Percentiles rank a stretch among this genome's conserved stretches.
These are phyloP conservation scores for Chaetodon trifasciatus DNA, from an alignment of 2,797 vertebrate species.

Conservation along the genomic window DNA sequence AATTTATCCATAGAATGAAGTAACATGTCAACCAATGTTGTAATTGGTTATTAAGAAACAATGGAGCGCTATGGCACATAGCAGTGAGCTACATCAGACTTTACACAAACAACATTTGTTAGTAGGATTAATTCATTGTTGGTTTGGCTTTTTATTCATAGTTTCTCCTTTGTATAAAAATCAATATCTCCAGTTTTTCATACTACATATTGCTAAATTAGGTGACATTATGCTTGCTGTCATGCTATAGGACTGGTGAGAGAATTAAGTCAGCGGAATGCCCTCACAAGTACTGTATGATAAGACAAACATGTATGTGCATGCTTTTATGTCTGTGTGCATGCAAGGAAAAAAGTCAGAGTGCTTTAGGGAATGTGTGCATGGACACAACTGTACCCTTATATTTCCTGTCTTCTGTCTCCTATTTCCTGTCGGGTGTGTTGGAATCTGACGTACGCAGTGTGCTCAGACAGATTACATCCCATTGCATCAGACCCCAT, in stretches of 20 bases:
- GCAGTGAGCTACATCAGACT: neutral
- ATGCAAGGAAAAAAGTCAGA: neutral
- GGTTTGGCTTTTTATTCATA: too few relatives aligned
- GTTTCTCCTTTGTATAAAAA: neutral
- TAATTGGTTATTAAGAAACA: neutral
- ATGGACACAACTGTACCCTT: neutral
- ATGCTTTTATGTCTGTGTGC: neutral
- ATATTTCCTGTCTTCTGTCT: constrained; percentile 5
- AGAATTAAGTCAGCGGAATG: too few relatives aligned
- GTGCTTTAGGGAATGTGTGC: neutral
- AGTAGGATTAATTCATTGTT: too few relatives aligned
- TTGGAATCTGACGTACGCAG: constrained; percentile 16
- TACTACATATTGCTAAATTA: too few relatives aligned
- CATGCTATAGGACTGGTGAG: too few relatives aligned
- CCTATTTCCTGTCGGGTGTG: constrained; percentile 16
- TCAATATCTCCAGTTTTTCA: neutral
- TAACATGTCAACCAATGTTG: too few relatives aligned
- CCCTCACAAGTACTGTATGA: too few relatives aligned
- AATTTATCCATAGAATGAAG: too few relatives aligned
- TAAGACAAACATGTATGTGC: neutral
- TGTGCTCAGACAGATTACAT: constrained; percentile 53
- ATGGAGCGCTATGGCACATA: neutral
- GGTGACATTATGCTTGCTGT: too few relatives aligned
- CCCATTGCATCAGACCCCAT: constrained; percentile 70
- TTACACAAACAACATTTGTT: too few relatives aligned